Percentiles rank a stretch among this genome's conserved stretches.
Conservation (phyloP, 2,888 invertebrate genomes). For the Leptogaster cylindrica region DNA sequence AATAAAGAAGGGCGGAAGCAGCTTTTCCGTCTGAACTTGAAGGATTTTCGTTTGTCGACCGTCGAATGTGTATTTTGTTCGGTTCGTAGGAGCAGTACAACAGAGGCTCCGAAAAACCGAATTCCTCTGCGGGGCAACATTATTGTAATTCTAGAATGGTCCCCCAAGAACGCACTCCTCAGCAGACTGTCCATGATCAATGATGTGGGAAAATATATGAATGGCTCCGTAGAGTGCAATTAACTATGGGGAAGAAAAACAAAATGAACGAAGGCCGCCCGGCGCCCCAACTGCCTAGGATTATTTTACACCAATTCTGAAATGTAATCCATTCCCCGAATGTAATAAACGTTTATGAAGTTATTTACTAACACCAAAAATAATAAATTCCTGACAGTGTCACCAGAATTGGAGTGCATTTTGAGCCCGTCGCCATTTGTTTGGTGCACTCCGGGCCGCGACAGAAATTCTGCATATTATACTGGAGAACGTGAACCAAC, state of each 20-base stretch:
- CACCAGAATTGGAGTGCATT: constrained; percentile 3
- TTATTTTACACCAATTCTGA: constrained; percentile 33
- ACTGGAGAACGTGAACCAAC: constrained; percentile 7
- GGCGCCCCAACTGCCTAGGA: not conserved
- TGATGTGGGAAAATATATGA: constrained; percentile 11
- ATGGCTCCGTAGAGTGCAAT: constrained; percentile 31
- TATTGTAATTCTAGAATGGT: constrained; percentile 28
- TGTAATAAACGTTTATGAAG: constrained; percentile 42
- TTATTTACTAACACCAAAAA: constrained; percentile 24
- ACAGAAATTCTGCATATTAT: constrained; percentile 22
- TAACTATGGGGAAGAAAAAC: constrained; percentile 6
- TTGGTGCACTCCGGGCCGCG: constrained; percentile 5
- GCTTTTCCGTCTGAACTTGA: constrained; percentile 5
- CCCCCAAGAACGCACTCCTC: constrained; percentile 13
- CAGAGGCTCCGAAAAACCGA: not conserved
- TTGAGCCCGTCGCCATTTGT: not conserved
- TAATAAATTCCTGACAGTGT: constrained; percentile 36
- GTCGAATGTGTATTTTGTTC: not conserved
- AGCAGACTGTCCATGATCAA: constrained; percentile 4
- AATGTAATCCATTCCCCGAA: constrained; percentile 36
- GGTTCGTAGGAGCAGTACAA: not conserved
- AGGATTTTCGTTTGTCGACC: constrained; percentile 13
- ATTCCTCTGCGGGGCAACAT: not conserved
- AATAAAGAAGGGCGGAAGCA: constrained; percentile 10
- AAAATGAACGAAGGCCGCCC: constrained; percentile 2